phyloP scores from a whole-genome alignment of 2,113 vertebrate genomes.

The Pygathrix nemaeus region DNA sequence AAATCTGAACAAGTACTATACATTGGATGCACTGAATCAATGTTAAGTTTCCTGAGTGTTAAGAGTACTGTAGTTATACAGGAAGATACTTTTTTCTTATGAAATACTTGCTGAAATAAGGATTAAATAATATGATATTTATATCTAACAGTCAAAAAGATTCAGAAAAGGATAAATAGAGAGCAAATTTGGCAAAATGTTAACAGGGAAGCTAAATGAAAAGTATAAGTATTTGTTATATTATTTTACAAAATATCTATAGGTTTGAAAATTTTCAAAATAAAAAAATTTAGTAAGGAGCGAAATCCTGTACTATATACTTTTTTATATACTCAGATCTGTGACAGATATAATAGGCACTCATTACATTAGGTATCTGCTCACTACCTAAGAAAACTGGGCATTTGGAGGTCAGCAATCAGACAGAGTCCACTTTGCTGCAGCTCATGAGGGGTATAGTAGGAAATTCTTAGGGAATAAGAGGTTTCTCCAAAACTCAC shows the following conservation, averaged over 20 bases:
- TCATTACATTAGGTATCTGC: background rate
- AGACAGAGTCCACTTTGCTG: background rate
- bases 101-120: conserved; percentile 19
- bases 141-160: conserved; percentile 18
- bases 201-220: background rate
- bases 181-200: background rate
- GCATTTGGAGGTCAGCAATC: background rate
- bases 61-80: background rate
- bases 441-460: background rate
- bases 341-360: background rate
- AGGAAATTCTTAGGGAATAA: background rate
- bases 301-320: background rate
- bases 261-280: background rate
- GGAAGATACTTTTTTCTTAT: background rate
- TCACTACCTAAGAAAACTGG: background rate
- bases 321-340: background rate
- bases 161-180: background rate
- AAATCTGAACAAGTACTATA: background rate
- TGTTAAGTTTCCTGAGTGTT: background rate
- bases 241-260: background rate
- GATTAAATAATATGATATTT: background rate
- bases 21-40: background rate
- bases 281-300: background rate
- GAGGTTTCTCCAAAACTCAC: background rate
- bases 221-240: background rate